These are phyloP conservation scores for Steatocranus sp. DNA, from an alignment of 2,797 vertebrate genomes.

Conservation along the genomic window DNA sequence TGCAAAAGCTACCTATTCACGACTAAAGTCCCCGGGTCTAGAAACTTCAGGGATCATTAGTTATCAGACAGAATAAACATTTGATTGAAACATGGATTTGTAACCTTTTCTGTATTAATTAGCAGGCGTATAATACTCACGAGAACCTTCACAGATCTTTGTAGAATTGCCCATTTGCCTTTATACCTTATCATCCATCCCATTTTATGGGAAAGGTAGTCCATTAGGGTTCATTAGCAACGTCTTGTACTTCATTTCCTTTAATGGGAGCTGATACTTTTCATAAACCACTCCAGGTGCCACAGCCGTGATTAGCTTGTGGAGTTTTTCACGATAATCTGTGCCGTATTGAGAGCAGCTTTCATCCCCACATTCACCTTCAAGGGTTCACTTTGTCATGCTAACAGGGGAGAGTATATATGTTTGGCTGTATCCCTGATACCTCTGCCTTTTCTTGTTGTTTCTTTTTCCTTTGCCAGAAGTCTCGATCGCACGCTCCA, in stretches of 20 bases:
- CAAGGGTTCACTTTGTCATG: slow-evolving; percentile 52
- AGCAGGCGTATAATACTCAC: slow-evolving; percentile 28
- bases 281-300: slow-evolving; percentile 69
- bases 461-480: slow-evolving; percentile 77
- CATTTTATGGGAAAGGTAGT: slow-evolving; percentile 65
- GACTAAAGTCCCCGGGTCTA: background rate
- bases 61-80: slow-evolving; percentile 42
- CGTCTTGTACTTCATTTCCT: slow-evolving; percentile 69
- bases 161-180: slow-evolving; percentile 56
- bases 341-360: slow-evolving; percentile 47
- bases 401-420: slow-evolving; percentile 25
- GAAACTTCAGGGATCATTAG: background rate
- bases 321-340: slow-evolving; percentile 55
- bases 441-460: slow-evolving; percentile 36
- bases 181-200: slow-evolving; percentile 62
- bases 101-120: slow-evolving; percentile 50
- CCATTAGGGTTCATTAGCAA: slow-evolving; percentile 74
- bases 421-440: slow-evolving; percentile 22
- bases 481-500: slow-evolving; percentile 91
- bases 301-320: slow-evolving; percentile 50
- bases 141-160: slow-evolving; percentile 33
- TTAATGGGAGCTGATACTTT: slow-evolving; percentile 72
- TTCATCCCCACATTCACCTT: slow-evolving; percentile 50
- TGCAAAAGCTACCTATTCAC: background rate
- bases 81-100: slow-evolving; percentile 36